Evolutionary conservation across 2,113 vertebrate species (phyloP), one percentile per base, ranked within the genome.

Genomic region (Dromiciops gliroides): DNA sequence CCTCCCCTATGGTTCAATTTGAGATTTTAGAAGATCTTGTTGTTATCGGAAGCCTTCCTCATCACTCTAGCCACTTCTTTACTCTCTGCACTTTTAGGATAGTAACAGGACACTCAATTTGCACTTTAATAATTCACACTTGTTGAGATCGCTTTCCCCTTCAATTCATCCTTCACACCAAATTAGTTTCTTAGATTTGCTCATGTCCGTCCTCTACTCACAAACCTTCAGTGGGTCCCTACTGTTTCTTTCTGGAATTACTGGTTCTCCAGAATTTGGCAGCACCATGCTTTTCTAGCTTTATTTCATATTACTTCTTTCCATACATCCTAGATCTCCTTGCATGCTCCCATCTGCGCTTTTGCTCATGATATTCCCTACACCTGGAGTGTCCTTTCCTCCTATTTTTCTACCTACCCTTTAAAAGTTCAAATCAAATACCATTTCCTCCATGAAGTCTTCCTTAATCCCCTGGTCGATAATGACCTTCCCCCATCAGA

Each of bases 1-100:
- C 56, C 31, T 91, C 95, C 89, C 53, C 89, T 88, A 91, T 3
- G 47, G 51, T 92, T 90, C 89, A 90, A 52, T 31, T 51, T 25
- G 47, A 67, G 44, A 25, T 48, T 89, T 94, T 28, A 56, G 37
- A 53, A 93, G 51, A 50, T 3, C 60, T 83, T 83, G 44, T 50
- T 11, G 48, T 49, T 89, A 56, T 8, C 92, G 31, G 56, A 92
- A 90, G 22, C 60, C 23, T 91, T 93, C 67, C 91, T 48, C n/a
- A 4, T 83, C 51, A 23, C 52, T 95, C 52, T 92, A 75, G 31
- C 49, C 48, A 23, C 56, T 60, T 91, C 89, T 37, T 83, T 91
- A 53, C 1, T 23, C 67, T 90, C 50, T 28, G 37, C n/a, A 37
- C 9, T 90, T 49, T 50, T 91, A 94, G 44, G 24, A 31, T 2